A percentile compares a stretch with the other conserved stretches of the same genome.
These are phyloP conservation scores for Nephrotoma guestfalica DNA, from an alignment of 2,888 invertebrate genomes.

Conservation along the genomic window DNA sequence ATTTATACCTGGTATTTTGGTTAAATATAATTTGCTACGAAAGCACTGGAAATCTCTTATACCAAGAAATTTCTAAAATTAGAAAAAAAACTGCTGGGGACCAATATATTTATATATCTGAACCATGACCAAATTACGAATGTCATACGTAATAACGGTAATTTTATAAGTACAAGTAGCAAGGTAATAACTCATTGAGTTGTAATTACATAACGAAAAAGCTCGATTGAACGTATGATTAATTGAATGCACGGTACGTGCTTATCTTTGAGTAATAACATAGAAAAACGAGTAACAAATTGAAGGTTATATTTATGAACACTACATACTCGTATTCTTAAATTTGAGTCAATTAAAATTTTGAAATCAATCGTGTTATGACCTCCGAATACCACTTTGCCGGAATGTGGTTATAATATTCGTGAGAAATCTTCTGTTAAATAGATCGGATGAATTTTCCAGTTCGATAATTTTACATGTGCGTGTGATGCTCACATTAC, in stretches of 20 bases:
- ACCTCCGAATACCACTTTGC: neutral
- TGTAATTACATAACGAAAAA: neutral
- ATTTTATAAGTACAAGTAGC: too few relatives aligned
- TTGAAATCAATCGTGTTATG: neutral
- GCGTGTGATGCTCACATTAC: neutral
- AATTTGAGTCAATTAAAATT: neutral
- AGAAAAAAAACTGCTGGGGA: too few relatives aligned
- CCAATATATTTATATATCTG: too few relatives aligned
- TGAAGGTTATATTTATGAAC: neutral
- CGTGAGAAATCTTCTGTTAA: neutral
- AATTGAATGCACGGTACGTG: neutral
- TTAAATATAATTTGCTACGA: too few relatives aligned
- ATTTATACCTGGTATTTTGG: too few relatives aligned
- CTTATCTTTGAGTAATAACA: neutral
- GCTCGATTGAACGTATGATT: neutral
- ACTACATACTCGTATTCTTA: neutral
- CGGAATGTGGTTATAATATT: neutral
- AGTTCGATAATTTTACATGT: neutral
- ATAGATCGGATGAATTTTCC: neutral
- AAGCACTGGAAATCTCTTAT: too few relatives aligned
- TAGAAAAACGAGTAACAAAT: neutral
- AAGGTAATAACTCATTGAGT: too few relatives aligned
- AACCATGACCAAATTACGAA: too few relatives aligned
- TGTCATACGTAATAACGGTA: too few relatives aligned
- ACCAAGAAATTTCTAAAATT: too few relatives aligned